Conservation (phyloP, 2,113 vertebrate genomes). For the Struthio camelus region DNA sequence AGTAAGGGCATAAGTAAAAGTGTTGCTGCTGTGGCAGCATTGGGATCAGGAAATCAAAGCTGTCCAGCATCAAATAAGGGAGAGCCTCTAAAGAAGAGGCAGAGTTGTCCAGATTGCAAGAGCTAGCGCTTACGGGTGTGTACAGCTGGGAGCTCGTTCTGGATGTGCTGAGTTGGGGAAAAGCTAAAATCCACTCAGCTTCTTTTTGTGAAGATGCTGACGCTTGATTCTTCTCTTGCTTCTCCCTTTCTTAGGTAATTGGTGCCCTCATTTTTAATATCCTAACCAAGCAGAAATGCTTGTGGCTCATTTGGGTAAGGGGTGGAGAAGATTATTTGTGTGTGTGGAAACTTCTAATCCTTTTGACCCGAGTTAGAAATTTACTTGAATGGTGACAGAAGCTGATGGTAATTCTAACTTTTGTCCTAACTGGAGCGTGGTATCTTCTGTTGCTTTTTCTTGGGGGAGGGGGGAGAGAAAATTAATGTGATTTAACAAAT, state of each 20-base stretch:
- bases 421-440: not conserved
- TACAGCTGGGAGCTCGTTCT: not conserved
- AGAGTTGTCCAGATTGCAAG: not conserved
- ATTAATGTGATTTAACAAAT: not conserved
- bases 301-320: constrained; percentile 18
- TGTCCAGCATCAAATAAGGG: not conserved
- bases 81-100: not conserved
- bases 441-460: not conserved
- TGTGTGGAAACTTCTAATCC: not conserved
- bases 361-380: constrained; percentile 17
- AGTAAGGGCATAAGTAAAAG: not conserved
- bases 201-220: constrained; percentile 16
- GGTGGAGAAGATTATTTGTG: constrained; percentile 8
- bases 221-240: not conserved
- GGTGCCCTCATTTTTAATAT: constrained; percentile 15
- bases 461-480: not conserved
- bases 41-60: not conserved
- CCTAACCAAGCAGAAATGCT: constrained; percentile 31
- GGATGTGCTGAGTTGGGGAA: constrained; percentile 26
- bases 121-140: not conserved
- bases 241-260: constrained; percentile 31
- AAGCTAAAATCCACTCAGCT: not conserved
- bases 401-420: not conserved
- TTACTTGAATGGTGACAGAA: not conserved
- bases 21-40: not conserved